A percentile compares a stretch with the other conserved stretches of the same genome.
Evolutionary conservation across 2,797 vertebrate genomes (phyloP).

Genomic region (Decapterus maruadsi): DNA sequence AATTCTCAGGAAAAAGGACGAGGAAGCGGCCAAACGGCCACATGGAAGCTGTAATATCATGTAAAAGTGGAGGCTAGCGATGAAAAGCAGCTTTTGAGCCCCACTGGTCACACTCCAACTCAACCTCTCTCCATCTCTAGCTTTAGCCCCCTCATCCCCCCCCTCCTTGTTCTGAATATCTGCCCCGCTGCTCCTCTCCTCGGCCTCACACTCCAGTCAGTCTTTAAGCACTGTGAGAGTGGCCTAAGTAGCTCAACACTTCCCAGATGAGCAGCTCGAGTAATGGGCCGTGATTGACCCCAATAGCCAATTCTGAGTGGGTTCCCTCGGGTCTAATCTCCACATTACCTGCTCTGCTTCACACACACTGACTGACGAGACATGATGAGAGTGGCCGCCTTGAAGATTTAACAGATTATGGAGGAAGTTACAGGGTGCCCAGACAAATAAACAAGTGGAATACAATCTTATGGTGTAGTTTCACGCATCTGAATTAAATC

Average conservation of each 20-base stretch:
- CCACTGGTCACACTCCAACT: conserved; percentile 56
- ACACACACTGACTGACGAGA: conserved; percentile 67
- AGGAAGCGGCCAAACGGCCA: conserved; percentile 9
- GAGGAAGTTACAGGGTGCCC: conserved; percentile 42
- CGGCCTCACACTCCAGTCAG: conserved; percentile 66
- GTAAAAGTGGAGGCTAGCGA: conserved; percentile 40
- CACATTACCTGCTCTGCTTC: conserved; percentile 75
- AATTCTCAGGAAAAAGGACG: conserved; percentile 2
- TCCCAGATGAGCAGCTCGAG: conserved; percentile 81
- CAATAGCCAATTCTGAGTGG: conserved; percentile 68
- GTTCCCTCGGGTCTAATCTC: conserved; percentile 76
- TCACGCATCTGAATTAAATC: conserved; percentile 7
- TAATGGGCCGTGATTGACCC: conserved; percentile 82
- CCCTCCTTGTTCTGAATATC: conserved; percentile 42
- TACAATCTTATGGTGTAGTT: neutral
- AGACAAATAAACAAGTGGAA: conserved; percentile 60
- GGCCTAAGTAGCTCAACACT: conserved; percentile 80
- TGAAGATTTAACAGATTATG: conserved; percentile 49
- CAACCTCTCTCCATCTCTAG: conserved; percentile 20
- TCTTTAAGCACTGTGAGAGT: conserved; percentile 83
- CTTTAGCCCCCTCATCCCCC: conserved; percentile 34
- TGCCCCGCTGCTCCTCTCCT: conserved; percentile 43
- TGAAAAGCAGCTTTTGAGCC: conserved; percentile 39
- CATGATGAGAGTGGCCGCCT: conserved; percentile 54
- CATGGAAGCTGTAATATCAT: conserved; percentile 64